Evolutionary conservation across 2,888 invertebrate genomes (phyloP), one percentile per base, ranked within the genome.

Genomic region (Bellardia bayeri): DNA sequence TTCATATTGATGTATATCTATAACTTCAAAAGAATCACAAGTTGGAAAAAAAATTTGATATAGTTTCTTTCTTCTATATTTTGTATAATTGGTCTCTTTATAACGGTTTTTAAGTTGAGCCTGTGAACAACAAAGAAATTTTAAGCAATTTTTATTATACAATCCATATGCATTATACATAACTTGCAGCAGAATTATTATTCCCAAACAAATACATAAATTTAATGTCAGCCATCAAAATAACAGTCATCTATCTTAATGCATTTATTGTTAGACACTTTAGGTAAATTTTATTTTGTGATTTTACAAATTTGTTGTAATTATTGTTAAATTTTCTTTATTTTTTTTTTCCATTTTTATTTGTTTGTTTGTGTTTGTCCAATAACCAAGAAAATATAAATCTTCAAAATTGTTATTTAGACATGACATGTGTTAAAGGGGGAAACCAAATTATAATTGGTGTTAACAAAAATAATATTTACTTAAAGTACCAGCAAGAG

Each of bases 401-500:
- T 74, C 74, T 58, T 30, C 14, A 58, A 74, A 58, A 61, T 40
- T 45, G 23, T 40, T 58, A 23, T 42, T 74, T 74, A 58, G 66
- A 45, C 45, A 45, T 66, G 42, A 78, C 54, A 56, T 56, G 56
- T 71, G 71, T 80, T 80, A 42, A 49, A 71, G 63, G 63, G 23
- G 45, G 45, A 61, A 66, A 42, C 45, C 66, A 80, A 72, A 80
- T 64, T 72, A 54, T 71, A 71, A 80, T 80, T 80, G 71, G 71
- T 80, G 51, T 72, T 63, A 71, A 54, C 71, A 71, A 71, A 71
- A 42, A 45, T 71, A 64, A 64, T 64, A 64, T 63, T 80, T 72
- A 64, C 71, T 71, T 56, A 30, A 78, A 58, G 30, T 68, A 58
- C 45, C 45, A 68, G 45, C 68, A 30, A 68, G 49, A 68, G 30